Conservation (phyloP, 1,140 invertebrate genomes). For the Coelopa frigida region DNA sequence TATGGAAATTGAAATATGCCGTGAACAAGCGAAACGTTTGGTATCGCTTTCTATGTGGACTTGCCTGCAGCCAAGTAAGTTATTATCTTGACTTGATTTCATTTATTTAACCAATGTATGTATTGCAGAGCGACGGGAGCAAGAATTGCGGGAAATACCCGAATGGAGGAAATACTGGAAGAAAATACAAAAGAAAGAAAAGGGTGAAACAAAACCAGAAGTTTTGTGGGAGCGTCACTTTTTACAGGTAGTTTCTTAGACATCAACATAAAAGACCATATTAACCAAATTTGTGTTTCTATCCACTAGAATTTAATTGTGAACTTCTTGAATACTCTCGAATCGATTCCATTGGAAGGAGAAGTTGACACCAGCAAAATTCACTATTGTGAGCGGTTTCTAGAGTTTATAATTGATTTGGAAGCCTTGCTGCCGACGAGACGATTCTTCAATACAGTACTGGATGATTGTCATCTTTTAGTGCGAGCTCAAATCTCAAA, state of each 20-base stretch:
- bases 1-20: conserved; percentile 88
- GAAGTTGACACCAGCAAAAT: conserved; percentile 51
- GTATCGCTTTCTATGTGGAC: conserved; percentile 93
- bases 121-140: conserved; percentile 61
- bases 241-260: conserved; percentile 47
- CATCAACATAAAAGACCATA: background rate
- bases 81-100: background rate
- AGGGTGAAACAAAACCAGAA: conserved; percentile 60
- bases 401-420: conserved; percentile 94
- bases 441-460: conserved; percentile 91
- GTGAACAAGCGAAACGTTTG: conserved; percentile 85
- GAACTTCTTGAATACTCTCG: conserved; percentile 81
- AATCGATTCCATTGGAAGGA: conserved; percentile 63
- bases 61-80: conserved; percentile 73
- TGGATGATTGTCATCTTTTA: conserved; percentile 92
- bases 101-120: conserved; percentile 6
- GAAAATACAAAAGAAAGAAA: conserved; percentile 69
- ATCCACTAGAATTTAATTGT: conserved; percentile 68
- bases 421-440: conserved; percentile 91
- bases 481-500: conserved; percentile 79
- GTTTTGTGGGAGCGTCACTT: conserved; percentile 84
- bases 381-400: conserved; percentile 88
- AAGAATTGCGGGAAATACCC: conserved; percentile 77
- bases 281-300: conserved; percentile 7
- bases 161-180: conserved; percentile 93